Evolutionary conservation across 2,797 vertebrate species (phyloP), one percentile per base, ranked within the genome.

Genomic region (Notoglanidium macrostoma): DNA sequence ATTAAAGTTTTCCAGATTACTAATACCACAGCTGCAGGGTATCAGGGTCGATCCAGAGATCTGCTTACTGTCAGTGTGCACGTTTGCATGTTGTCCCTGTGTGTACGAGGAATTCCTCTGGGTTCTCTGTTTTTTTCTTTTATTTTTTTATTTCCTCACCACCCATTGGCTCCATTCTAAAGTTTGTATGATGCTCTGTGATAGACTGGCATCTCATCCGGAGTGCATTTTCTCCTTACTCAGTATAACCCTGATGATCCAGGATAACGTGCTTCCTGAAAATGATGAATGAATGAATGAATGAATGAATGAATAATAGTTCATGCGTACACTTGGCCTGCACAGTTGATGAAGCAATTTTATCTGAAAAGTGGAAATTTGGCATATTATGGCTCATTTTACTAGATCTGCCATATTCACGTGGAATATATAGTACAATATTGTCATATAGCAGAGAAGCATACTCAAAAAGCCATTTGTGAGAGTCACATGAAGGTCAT

Each of bases 401-500:
- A 23, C 68, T 23, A 70, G 15, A 12, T 73, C 32, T 70, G 12
- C 10, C 51, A 57, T 21, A n/a, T 78, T 59, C 32, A 29, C 49
- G 26, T 5, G 49, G 44, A 29, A 46, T 46, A 19, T 82, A 46
- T n/a, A 81, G 29, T 35, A 57, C 2, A 19, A 57, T 19, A n/a
- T 29, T 46, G 23, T n/a, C 61, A 81, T 46, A 5, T 63, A 87
- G 44, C 74, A 84, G 80, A 80, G 85, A 87, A 72, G 84, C 87
- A 21, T 88, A 83, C 80, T 91, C 82, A 68, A 89, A 86, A 90
- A 91, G 90, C 84, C 83, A 88, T 92, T 92, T 90, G 90, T 84
- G 82, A 84, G 85, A 91, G 86, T 90, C 88, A 35, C 70, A 89
- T 91, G 90, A 92, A 92, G 92, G 92, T 92, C 91, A 90, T 85